Conservation (phyloP, 2,888 invertebrate genomes). For the Meiosimyza decipiens region DNA sequence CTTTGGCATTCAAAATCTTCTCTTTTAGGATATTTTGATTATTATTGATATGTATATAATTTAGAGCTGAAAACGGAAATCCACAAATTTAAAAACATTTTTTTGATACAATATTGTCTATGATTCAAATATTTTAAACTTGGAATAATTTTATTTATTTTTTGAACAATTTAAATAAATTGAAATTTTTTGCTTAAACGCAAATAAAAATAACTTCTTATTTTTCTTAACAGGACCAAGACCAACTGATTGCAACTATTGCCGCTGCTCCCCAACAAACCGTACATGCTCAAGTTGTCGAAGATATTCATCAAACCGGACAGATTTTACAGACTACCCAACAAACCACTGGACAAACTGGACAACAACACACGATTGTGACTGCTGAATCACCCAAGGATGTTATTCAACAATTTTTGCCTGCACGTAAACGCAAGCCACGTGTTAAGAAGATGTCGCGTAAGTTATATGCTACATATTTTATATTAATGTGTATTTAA, state of each 20-base stretch:
- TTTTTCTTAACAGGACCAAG: constrained; percentile 54
- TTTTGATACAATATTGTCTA: too few species aligned
- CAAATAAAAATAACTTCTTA: constrained; percentile 20
- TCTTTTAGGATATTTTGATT: too few species aligned
- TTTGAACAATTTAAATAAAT: neutral
- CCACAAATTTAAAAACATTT: too few species aligned
- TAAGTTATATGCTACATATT: constrained; percentile 48
- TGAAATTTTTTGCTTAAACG: neutral
- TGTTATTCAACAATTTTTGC: constrained; percentile 69
- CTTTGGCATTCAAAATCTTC: too few species aligned
- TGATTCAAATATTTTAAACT: too few species aligned
- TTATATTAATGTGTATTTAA: neutral
- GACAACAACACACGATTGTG: constrained; percentile 61
- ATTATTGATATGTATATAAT: too few species aligned
- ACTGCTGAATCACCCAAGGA: constrained; percentile 64
- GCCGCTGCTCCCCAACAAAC: constrained; percentile 66
- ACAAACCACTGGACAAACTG: constrained; percentile 54
- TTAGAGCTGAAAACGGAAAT: too few species aligned
- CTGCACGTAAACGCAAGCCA: constrained; percentile 70
- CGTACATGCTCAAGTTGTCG: constrained; percentile 67
- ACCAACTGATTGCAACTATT: constrained; percentile 66
- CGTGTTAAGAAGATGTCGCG: constrained; percentile 68
- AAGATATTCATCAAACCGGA: constrained; percentile 65
- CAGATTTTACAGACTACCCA: constrained; percentile 63
- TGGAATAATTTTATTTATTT: neutral